Base-by-base conservation (phyloP, 2,888 invertebrate species). In the Amblyjoppa proteus region DNA sequence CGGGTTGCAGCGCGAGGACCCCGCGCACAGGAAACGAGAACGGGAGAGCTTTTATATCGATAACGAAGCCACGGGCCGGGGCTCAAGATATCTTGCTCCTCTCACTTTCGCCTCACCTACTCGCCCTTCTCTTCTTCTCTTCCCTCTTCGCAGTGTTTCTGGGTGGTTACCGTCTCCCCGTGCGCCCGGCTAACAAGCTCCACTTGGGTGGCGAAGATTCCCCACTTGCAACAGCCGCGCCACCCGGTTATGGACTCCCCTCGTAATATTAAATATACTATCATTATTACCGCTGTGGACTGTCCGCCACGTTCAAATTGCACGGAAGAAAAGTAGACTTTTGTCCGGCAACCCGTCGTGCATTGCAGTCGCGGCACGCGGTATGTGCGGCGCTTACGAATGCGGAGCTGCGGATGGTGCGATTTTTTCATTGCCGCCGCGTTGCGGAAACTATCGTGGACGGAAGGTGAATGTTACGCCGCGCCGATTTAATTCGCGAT, bases 131-230 rank as follows among this genome's bases (percentile, higher is more conserved):
- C 45, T 16, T 49, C 45, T 49, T 49, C n/a, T 38, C 45, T 73
- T 31, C 49, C 20, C 71, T 80, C 74, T 73, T 75, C 45, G 68
- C 81, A 75, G 83, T 86, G 91, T 91, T 91, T 92, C 92, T 92
- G 91, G 90, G 92, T 92, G 92, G 92, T 87, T 82, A 87, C 41
- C 76, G 61, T 76, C 71, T 79, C 61, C 85, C 79, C 75, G 66
- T 87, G 89, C 91, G 90, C 88, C 89, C 87, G 87, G 90, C 91
- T 93, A 93, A 93, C 92, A 91, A 93, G 93, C 90, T 91, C 92
- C 91, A 91, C 92, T 91, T 93, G 93, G 93, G 92, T 92, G 93
- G 93, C 89, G 87, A 87, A 88, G 87, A 84, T 79, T 68, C 74
- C 77, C 77, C 79, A 80, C 80, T 83, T 85, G 76, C 28, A 64